These are phyloP conservation scores for Dryobates pubescens DNA, from an alignment of 2,797 vertebrate genomes.

Conservation along the genomic window DNA sequence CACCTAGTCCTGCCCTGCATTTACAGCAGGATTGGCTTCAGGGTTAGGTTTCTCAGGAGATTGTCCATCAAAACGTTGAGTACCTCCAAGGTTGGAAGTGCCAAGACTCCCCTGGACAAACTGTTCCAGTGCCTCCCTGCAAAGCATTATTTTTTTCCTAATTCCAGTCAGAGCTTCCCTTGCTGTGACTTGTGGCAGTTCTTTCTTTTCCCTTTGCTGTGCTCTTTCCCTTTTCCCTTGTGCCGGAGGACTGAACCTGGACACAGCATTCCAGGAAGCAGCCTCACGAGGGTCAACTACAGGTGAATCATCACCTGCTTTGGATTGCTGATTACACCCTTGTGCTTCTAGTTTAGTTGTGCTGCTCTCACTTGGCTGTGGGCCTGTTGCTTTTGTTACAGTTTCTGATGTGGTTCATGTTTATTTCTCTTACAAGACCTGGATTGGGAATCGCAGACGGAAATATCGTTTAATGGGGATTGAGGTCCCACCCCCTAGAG, in stretches of 20 bases:
- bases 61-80: neutral
- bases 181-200: neutral
- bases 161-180: neutral
- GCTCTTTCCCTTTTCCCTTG: neutral
- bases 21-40: neutral
- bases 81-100: neutral
- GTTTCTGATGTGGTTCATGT: constrained; percentile 63
- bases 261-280: neutral
- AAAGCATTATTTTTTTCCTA: neutral
- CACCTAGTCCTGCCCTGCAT: neutral
- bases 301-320: neutral
- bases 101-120: neutral
- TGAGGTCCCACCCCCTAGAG: constrained; percentile 95
- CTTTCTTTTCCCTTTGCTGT: neutral
- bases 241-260: neutral
- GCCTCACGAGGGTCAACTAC: neutral
- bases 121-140: neutral
- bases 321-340: neutral
- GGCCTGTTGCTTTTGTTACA: constrained; percentile 54
- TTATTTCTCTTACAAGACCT: constrained; percentile 87
- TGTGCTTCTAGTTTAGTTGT: neutral
- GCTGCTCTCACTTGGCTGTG: constrained; percentile 38
- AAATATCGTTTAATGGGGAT: constrained; percentile 99
- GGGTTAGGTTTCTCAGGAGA: neutral
- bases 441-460: constrained; percentile 98